A percentile compares a stretch with the other conserved stretches of the same genome.
phyloP scores from a whole-genome alignment of 2,888 invertebrate genomes.

The Napeogenes sylphis region DNA sequence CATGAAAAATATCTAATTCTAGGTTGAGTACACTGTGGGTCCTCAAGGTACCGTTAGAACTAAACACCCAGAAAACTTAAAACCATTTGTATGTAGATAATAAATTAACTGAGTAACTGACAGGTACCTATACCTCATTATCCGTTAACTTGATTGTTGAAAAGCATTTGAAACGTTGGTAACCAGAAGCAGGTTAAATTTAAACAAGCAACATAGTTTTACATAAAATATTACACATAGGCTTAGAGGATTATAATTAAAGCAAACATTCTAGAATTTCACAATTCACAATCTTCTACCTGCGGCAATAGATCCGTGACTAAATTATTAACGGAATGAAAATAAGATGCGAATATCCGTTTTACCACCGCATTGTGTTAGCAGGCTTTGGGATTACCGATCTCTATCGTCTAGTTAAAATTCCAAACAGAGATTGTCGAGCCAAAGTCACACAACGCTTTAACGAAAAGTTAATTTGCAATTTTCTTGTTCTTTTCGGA shows the following conservation, averaged over 20 bases:
- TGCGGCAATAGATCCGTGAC: constrained; percentile 67
- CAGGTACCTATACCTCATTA: no score
- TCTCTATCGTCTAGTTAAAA: constrained; percentile 70
- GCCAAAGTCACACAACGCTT: constrained; percentile 60
- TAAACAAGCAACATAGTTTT: no score
- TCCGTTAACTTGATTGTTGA: no score
- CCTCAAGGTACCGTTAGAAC: no score
- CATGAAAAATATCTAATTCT: no score
- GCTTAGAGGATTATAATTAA: constrained; percentile 56
- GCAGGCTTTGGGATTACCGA: constrained; percentile 64
- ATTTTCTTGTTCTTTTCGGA: constrained; percentile 51
- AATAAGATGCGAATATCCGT: constrained; percentile 69
- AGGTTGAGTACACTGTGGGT: no score
- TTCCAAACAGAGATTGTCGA: constrained; percentile 61
- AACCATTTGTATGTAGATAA: no score
- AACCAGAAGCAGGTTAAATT: no score
- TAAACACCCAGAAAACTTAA: no score
- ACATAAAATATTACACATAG: constrained; percentile 4
- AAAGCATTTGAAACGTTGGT: no score
- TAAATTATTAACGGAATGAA: constrained; percentile 69
- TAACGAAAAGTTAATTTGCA: constrained; percentile 63
- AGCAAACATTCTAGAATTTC: constrained; percentile 56
- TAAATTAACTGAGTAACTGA: no score
- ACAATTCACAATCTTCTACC: constrained; percentile 76
- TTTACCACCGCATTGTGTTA: constrained; percentile 66